A percentile compares a stretch with the other conserved stretches of the same genome.
These are phyloP conservation scores for Exaiptasia diaphana DNA, from an alignment of 64 coral and sea anemone species.

Conservation along the genomic window DNA sequence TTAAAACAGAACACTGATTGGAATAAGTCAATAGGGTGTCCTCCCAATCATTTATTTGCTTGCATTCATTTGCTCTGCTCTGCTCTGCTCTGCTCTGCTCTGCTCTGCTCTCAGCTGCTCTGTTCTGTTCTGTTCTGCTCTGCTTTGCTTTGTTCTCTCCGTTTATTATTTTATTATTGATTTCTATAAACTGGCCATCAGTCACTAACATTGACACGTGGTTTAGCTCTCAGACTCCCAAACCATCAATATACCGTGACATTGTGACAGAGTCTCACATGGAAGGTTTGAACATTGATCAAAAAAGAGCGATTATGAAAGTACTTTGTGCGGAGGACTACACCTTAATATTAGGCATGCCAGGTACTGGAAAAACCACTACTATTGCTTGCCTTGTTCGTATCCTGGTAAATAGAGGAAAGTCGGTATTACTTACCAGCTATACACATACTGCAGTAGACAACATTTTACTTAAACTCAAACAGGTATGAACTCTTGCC, in stretches of 20 bases:
- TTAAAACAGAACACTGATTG: no score
- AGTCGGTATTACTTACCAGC: conserved; percentile 83
- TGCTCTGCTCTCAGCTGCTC: no score
- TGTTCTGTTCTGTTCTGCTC: no score
- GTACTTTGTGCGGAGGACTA: conserved; percentile 77
- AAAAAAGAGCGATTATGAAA: conserved; percentile 75
- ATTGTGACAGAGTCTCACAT: conserved; percentile 29
- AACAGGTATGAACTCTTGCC: conserved; percentile 44
- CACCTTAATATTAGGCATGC: conserved; percentile 84
- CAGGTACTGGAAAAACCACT: conserved; percentile 88
- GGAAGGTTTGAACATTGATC: conserved; percentile 74
- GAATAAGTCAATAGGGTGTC: no score
- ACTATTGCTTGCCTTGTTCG: conserved; percentile 91
- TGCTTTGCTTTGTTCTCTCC: no score
- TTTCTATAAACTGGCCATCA: no score
- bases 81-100: no score
- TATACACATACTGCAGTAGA: conserved; percentile 96
- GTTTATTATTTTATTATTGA: no score
- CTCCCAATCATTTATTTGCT: no score
- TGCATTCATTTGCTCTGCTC: no score
- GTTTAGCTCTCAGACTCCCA: not conserved
- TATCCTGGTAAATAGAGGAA: conserved; percentile 63
- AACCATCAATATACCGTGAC: not conserved
- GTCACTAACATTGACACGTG: no score
- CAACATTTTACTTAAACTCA: conserved; percentile 90